These are phyloP conservation scores for Drosophila albomicans DNA, from an alignment of 1,140 invertebrate species.

Conservation along the genomic window DNA sequence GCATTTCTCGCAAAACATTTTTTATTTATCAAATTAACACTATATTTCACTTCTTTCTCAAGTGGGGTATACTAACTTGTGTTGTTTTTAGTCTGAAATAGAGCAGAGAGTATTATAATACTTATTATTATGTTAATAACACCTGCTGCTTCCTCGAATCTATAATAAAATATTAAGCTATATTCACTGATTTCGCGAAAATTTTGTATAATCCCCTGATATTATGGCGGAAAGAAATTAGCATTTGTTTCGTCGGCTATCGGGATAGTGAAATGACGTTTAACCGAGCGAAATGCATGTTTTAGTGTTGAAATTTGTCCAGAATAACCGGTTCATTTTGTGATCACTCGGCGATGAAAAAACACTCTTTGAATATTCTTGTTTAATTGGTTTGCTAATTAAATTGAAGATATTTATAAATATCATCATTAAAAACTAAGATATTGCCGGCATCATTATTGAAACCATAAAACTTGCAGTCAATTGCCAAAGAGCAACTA, in stretches of 20 bases:
- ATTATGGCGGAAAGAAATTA: neutral
- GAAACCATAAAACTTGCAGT: slow-evolving; percentile 18
- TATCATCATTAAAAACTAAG: slow-evolving; percentile 37
- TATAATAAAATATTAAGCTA: no score
- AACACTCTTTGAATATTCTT: slow-evolving; percentile 31
- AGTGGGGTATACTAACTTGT: neutral
- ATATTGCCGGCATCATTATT: slow-evolving; percentile 8
- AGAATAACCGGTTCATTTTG: slow-evolving; percentile 50
- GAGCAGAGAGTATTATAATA: no score
- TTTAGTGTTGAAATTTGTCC: slow-evolving; percentile 11
- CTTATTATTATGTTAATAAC: no score
- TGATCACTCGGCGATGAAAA: slow-evolving; percentile 31
- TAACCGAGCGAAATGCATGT: slow-evolving; percentile 7
- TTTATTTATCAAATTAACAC: slow-evolving; percentile 1
- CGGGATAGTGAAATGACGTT: slow-evolving; percentile 28
- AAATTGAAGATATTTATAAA: slow-evolving; percentile 36
- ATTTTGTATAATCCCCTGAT: neutral
- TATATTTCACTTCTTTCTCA: neutral
- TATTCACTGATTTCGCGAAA: neutral
- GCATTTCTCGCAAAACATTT: slow-evolving; percentile 5
- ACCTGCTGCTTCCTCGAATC: no score
- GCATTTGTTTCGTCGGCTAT: neutral
- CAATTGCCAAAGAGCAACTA: slow-evolving; percentile 30
- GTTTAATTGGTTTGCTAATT: slow-evolving; percentile 50
- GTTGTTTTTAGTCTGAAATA: no score